Evolutionary conservation across 2,113 vertebrate genomes (phyloP).

Genomic region (Myiozetetes cayanensis): DNA sequence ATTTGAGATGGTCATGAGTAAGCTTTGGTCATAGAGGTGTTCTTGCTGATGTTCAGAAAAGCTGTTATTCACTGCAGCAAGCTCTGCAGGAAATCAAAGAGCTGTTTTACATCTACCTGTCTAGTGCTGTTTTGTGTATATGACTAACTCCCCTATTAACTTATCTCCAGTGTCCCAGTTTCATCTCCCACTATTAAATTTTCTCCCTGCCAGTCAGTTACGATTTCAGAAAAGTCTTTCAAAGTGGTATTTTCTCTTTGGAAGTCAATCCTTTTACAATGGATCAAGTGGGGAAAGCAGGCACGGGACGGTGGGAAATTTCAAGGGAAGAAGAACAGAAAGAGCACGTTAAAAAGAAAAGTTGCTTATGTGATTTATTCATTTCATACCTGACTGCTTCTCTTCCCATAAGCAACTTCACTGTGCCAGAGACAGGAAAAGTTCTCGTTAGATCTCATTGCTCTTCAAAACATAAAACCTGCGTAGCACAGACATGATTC

Average conservation of each 20-base stretch:
- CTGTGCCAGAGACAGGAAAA: not conserved
- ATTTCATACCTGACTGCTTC: conserved; percentile 5
- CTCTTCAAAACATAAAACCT: not conserved
- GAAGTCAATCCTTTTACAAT: not conserved
- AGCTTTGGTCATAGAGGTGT: not conserved
- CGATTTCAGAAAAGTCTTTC: not conserved
- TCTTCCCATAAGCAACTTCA: not conserved
- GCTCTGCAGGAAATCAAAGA: not conserved
- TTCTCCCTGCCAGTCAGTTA: not conserved
- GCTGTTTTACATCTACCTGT: not conserved
- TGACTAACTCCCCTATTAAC: not conserved
- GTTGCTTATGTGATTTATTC: not conserved
- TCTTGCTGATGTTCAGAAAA: not conserved
- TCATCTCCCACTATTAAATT: not conserved
- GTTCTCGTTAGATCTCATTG: not conserved
- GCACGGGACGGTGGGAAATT: not conserved
- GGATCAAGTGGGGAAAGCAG: not conserved
- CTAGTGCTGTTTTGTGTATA: not conserved
- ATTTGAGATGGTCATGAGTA: not conserved
- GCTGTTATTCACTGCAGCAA: not conserved
- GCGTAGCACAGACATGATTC: not conserved
- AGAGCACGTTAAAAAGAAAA: not conserved
- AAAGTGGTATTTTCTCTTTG: not conserved
- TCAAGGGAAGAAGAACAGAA: not conserved
- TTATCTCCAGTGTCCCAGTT: not conserved